Evolutionary conservation across 2,797 vertebrate species (phyloP).

Genomic region (Enteromius paludinosus): DNA sequence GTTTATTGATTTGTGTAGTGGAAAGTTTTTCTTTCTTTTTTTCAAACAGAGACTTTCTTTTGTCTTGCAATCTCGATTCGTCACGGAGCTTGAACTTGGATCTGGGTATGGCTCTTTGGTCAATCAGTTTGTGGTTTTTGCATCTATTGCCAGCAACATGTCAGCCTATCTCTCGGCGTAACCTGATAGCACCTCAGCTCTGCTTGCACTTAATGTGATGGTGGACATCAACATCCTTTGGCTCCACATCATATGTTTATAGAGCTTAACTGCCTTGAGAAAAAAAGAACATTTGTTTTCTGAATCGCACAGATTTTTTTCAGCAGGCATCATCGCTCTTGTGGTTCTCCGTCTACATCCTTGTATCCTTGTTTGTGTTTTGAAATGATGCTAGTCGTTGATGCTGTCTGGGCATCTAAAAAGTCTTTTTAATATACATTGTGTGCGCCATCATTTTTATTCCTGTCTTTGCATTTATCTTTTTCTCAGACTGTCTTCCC

Average conservation of each 20-base stretch:
- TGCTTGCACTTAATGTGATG: conserved; percentile 50
- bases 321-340: neutral
- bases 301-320: neutral
- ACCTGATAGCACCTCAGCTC: conserved; percentile 57
- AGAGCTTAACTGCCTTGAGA: conserved; percentile 42
- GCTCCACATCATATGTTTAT: conserved; percentile 54
- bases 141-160: conserved; percentile 50
- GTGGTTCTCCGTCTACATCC: neutral
- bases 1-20: conserved; percentile 49
- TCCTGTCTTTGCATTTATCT: conserved; percentile 26
- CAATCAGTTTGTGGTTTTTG: conserved; percentile 57
- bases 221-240: conserved; percentile 46
- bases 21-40: conserved; percentile 29
- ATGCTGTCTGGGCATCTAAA: neutral
- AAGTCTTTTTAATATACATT: neutral
- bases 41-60: conserved; percentile 42
- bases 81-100: conserved; percentile 54
- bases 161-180: conserved; percentile 57
- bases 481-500: conserved; percentile 50
- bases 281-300: conserved; percentile 29
- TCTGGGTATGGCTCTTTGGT: conserved; percentile 51
- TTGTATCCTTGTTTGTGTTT: neutral
- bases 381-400: neutral
- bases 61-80: conserved; percentile 50
- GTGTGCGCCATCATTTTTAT: conserved; percentile 22